Conservation (phyloP, 2,113 vertebrate species). For the Pluvianellus socialis region DNA sequence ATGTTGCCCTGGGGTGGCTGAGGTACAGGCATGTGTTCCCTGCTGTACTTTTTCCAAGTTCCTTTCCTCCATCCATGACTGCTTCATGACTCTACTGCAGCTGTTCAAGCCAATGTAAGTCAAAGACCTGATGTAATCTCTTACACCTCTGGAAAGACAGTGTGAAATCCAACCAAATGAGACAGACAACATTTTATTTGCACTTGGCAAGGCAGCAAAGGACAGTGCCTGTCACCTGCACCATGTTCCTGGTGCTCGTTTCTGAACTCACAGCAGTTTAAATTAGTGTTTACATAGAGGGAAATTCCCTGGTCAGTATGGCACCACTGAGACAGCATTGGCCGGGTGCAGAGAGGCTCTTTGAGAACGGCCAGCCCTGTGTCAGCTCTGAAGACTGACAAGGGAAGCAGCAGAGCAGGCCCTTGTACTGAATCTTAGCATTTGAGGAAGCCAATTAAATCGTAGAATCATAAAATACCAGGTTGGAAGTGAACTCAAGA, state of each 20-base stretch:
- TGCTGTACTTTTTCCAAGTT: not conserved
- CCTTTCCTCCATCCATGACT: not conserved
- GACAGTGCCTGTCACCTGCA: not conserved
- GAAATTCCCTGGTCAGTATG: not conserved
- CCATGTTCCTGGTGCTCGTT: not conserved
- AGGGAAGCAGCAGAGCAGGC: not conserved
- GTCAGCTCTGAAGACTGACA: not conserved
- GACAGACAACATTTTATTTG: not conserved
- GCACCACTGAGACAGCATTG: not conserved
- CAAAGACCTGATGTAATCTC: not conserved
- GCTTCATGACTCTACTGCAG: not conserved
- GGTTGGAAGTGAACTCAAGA: not conserved
- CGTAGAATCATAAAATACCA: not conserved
- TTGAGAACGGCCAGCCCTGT: not conserved
- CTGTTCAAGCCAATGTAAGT: not conserved
- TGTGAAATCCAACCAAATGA: not conserved
- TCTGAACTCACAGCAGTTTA: accelerated
- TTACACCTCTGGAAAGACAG: not conserved
- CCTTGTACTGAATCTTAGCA: not conserved
- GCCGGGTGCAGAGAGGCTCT: accelerated
- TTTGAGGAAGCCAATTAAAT: not conserved
- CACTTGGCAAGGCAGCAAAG: not conserved
- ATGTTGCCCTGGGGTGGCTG: not conserved
- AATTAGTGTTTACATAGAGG: not conserved
- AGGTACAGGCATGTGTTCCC: not conserved